Evolutionary conservation across 2,888 invertebrate species (phyloP), one percentile per base, ranked within the genome.

Genomic region (Aphodius sticticus): DNA sequence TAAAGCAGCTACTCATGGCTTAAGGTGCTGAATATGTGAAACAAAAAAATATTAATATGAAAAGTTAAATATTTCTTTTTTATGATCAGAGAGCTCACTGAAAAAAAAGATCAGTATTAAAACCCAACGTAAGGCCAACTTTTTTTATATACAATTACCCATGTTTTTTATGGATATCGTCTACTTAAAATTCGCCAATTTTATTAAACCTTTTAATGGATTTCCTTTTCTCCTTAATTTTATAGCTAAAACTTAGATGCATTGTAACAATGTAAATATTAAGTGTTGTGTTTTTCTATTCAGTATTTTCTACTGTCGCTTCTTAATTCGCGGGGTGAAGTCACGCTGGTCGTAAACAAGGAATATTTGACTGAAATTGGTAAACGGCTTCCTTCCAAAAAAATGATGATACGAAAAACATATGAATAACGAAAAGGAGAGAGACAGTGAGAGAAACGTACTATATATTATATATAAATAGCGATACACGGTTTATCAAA

Each of bases 1-100:
- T 98, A 86, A 96, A 96, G 90, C 93, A 93, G 86, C 91, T 98
- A 82, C 90, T 94, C 75, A 79, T 83, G 77, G 83, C 83, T 78
- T 83, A 83, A 82, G 16, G 7, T 70, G 16, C 14, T 72, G 26
- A 14, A 35, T 3, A 26, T 26, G 26, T 26, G 26, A 26, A 26
- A 26, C 26, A 26, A 16, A 35, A 72, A 72, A 26, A 16, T 16
- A 16, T 14, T 70, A 70, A 70, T 9, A 70, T 1, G 70, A 70
- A 70, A 70, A n/a, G 26, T 16, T 70, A 70, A 70, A 70, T 70
- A 53, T 53, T 53, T 53, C 53, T 53, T 53, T 53, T 53, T 53
- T 53, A 53, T 12, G 53, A 53, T 53, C 53, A 7, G 53, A 53
- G 53, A 2, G 53, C 53, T 53, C 53, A 53, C 9, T 53, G 53